Percentiles rank a stretch among this genome's conserved stretches.
These are phyloP conservation scores for Mormyrus iriodes DNA, from an alignment of 2,113 vertebrate species.

Conservation along the genomic window DNA sequence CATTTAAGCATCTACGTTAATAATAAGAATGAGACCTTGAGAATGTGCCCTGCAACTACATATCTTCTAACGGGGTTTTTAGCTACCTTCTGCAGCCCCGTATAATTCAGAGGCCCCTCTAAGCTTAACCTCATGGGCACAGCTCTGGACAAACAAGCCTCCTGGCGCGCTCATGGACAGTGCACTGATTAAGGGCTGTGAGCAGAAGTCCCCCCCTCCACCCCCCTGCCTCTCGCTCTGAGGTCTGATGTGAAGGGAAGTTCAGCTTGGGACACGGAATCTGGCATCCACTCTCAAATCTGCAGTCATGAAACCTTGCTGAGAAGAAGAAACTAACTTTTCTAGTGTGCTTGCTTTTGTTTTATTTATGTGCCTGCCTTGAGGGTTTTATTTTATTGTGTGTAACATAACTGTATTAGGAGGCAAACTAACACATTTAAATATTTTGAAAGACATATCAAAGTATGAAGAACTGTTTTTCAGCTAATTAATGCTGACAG, in stretches of 20 bases:
- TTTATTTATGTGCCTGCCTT: slow-evolving; percentile 11
- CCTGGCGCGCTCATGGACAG: slow-evolving; percentile 17
- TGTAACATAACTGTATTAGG: neutral
- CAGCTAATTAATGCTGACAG: slow-evolving; percentile 6
- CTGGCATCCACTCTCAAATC: slow-evolving; percentile 9
- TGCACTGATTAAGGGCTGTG: slow-evolving; percentile 23
- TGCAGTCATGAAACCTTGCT: slow-evolving; percentile 20
- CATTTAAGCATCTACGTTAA: neutral
- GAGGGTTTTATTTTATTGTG: slow-evolving; percentile 4
- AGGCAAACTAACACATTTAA: slow-evolving; percentile 19
- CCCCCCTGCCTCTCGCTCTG: slow-evolving; percentile 15
- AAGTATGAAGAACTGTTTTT: neutral
- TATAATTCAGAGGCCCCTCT: slow-evolving; percentile 3
- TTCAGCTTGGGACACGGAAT: slow-evolving; percentile 21
- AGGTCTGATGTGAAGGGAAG: slow-evolving; percentile 20
- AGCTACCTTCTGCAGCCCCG: neutral
- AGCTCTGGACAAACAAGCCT: slow-evolving; percentile 19
- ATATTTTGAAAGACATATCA: slow-evolving; percentile 5
- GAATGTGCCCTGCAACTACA: neutral
- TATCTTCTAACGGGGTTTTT: neutral
- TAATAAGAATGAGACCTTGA: neutral
- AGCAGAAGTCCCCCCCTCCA: neutral
- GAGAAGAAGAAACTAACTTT: neutral
- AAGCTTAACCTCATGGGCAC: slow-evolving; percentile 13
- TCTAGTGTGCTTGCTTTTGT: slow-evolving; percentile 17